Evolutionary conservation across 2,113 vertebrate genomes (phyloP), one percentile per base, ranked within the genome.

Genomic region (Centrocercus urophasianus): DNA sequence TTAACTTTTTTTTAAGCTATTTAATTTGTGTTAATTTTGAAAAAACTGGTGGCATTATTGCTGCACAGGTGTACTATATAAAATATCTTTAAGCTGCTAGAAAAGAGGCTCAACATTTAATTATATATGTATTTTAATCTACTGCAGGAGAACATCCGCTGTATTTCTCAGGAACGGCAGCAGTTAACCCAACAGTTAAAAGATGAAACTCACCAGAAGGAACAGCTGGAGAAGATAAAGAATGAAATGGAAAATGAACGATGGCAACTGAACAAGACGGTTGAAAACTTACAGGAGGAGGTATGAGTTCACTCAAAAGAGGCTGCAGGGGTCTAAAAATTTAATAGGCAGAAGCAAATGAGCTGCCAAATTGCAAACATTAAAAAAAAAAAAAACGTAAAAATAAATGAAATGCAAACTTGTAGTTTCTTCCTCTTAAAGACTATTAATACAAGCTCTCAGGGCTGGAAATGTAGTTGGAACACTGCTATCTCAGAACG

Each of bases 211-310:
- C 93, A 88, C 77, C 98, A 99, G 97, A 99, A 99, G 95, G 99
- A 99, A 70, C 98, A 99, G 93, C 97, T 99, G 77, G 98, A 98
- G 93, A 98, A 97, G 94, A 97, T 98, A 86, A 99, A 99, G 97
- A 98, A 98, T 6, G 97, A 98, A 90, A 98, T 99, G 75, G 99
- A 99, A 96, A 98, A 97, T 11, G 99, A 99, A 96, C 98, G 97
- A 40, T 93, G 95, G 95, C 97, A 99, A 48, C 97, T 99, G 86
- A 98, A 98, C 93, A 97, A 98, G 61, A 99, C 98, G 11, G 98
- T 99, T 65, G 99, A 99, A 81, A 99, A 99, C 93, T 98, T 99
- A 69, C 99, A 99, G 96, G 98, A 97, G 89, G 99, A 99, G 98
- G 99, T 98, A 95, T 91, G 97, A 74, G 54, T 43, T 67, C 20